Conservation (phyloP, 2,888 invertebrate genomes). For the Ichneumoninae sp. region DNA sequence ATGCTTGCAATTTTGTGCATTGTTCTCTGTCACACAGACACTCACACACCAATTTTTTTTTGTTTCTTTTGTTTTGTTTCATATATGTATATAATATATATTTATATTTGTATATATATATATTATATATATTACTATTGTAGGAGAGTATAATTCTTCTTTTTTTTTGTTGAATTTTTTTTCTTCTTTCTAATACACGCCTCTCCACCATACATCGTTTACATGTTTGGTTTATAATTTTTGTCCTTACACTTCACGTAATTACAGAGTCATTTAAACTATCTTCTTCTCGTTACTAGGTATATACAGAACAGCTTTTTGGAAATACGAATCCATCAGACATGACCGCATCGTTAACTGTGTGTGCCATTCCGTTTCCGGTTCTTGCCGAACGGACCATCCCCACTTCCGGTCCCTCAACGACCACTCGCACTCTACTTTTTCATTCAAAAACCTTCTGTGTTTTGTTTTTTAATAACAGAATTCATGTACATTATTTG, state of each 20-base stretch:
- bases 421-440: slow-evolving; percentile 13
- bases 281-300: slow-evolving; percentile 64
- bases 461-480: background rate
- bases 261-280: slow-evolving; percentile 67
- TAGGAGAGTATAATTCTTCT: slow-evolving; percentile 65
- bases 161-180: slow-evolving; percentile 20
- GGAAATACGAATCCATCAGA: slow-evolving; percentile 56
- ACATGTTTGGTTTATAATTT: slow-evolving; percentile 68
- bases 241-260: slow-evolving; percentile 66
- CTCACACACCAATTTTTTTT: slow-evolving; percentile 36
- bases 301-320: slow-evolving; percentile 66
- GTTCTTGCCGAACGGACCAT: background rate
- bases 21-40: slow-evolving; percentile 70
- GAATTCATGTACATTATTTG: background rate
- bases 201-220: slow-evolving; percentile 69
- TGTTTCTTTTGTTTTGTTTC: slow-evolving; percentile 38
- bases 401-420: slow-evolving; percentile 2
- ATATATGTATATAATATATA: slow-evolving; percentile 68
- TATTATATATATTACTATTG: slow-evolving; percentile 60
- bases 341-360: slow-evolving; percentile 40
- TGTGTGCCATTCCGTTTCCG: slow-evolving; percentile 53
- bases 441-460: slow-evolving; percentile 12
- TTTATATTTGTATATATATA: slow-evolving; percentile 54
- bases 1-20: slow-evolving; percentile 71
- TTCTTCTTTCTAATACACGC: slow-evolving; percentile 67